Base-by-base conservation (phyloP, 1,140 invertebrate genomes). In the Mya arenaria region DNA sequence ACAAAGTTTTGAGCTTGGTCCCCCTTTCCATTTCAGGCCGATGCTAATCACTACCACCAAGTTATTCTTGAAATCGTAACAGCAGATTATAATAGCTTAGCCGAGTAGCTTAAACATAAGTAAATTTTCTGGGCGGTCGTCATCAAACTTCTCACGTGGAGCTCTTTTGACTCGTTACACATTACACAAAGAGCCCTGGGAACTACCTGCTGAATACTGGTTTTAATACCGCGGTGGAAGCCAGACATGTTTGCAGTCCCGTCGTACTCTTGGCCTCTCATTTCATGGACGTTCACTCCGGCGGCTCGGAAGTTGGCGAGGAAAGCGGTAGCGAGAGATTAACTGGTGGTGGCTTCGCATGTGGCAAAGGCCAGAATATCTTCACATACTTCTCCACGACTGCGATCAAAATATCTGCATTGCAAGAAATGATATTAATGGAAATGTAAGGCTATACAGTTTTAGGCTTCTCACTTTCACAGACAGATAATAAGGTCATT, bases 221-320 rank as follows among this genome's bases (percentile, higher is more conserved):
- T 19, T 74, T 36, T 32, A 28, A 73, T 4, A 23, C 71, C 71
- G n/a, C 25, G 28, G 23, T 25, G 17, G 4, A n/a, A 17, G 0
- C 56, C 56, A 13, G 73, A 75, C 78, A 71, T 81, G 25, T 71
- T 71, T 4, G 36, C n/a, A 3, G 69, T 69, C 23, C 60, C 79
- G 65, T 82, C 79, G 36, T 82, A 82, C 25, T 69, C 69, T 58
- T 81, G 52, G 10, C 52, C 78, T 36, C 78, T 34, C 37, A 81
- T 37, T 62, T 56, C 19, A 0, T 52, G 15, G 23, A 63, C 30
- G 52, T 58, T 28, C 13, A 71, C 25, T 1, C 36, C 36, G 28
- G 2, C 13, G 5, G 28, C 36, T 28, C 48, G 4, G 28, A 82
- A 58, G 17, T 34, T 32, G n/a, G 63, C 15, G 19, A 82, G 19